Percentiles rank a stretch among this genome's conserved stretches.
These are phyloP conservation scores for Herpailurus yagouaroundi DNA, from an alignment of 2,113 vertebrate species.

Conservation along the genomic window DNA sequence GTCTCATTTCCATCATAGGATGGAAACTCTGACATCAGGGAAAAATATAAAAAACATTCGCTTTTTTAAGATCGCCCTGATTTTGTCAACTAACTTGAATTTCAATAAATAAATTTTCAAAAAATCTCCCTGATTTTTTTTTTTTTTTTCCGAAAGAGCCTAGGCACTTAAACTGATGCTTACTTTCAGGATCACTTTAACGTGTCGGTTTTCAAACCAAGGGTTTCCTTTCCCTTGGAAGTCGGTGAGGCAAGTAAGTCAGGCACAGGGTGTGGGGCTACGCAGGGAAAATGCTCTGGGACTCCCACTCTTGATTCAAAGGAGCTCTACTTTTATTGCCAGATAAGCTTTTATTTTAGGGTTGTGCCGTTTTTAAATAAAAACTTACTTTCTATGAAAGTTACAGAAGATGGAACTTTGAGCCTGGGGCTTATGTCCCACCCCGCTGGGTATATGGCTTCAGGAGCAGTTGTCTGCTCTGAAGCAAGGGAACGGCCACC, in stretches of 20 bases:
- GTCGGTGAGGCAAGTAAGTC: fast-evolving
- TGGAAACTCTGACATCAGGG: neutral
- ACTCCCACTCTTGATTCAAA: neutral
- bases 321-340: neutral
- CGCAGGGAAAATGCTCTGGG: neutral
- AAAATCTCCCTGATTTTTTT: neutral
- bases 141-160: neutral
- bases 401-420: neutral
- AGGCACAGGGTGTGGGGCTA: too few relatives aligned
- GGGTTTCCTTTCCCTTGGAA: neutral
- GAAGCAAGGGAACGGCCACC: neutral
- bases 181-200: constrained; percentile 36
- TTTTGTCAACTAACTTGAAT: neutral
- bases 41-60: neutral
- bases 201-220: neutral
- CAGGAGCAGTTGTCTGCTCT: neutral
- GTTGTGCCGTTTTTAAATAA: neutral
- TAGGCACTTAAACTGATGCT: neutral
- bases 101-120: too few relatives aligned
- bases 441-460: neutral
- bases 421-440: neutral
- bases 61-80: neutral
- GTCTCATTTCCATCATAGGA: neutral
- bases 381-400: constrained; percentile 31
- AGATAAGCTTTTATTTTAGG: neutral